Base-by-base conservation (phyloP, 1,140 invertebrate species). In the Lucilia sericata region DNA sequence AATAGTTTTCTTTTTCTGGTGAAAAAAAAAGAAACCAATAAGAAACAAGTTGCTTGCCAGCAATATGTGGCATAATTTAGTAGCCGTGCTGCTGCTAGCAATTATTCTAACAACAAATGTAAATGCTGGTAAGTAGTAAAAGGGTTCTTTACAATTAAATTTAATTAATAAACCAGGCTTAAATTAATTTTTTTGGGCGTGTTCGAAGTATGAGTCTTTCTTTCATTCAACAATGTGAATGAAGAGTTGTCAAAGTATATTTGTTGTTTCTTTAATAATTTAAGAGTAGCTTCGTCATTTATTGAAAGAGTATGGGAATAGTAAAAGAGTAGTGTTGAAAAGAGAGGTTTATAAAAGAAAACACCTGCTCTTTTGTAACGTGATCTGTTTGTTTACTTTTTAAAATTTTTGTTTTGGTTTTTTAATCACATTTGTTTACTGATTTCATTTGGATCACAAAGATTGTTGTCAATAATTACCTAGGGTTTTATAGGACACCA, bases 161-260 rank as follows among this genome's bases (percentile, higher is more conserved):
- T 70, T 70, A 70, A 21, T 70, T 70, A 42, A 10, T 42, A 70
- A 70, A 5, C 65, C 65, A 70, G n/a, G 76, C 42, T 80, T 47
- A 21, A 80, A 80, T 49, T 80, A 80, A 21, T 80, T 30, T 42
- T 80, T 80, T 80, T 80, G 76, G 76, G 76, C 76, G 76, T 80
- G 76, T 80, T 51, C 76, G 36, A 14, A 17, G 13, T 60, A 80
- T 49, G 76, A 49, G 19, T 80, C n/a, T 10, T 78, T 42, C 75
- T 10, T 80, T 80, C 34, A 78, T 78, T 51, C 1, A 30, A 30
- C 25, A 30, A 30, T 30, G 25, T 30, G 25, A 10, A n/a, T 36
- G n/a, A 80, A 19, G 76, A 80, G 76, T 51, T 51, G 76, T 51
- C 42, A 80, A 78, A 9, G 75, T n/a, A 7, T 30, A 30, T 30